These are phyloP conservation scores for Thera britannica DNA, from an alignment of 2,888 invertebrate species.

Conservation along the genomic window DNA sequence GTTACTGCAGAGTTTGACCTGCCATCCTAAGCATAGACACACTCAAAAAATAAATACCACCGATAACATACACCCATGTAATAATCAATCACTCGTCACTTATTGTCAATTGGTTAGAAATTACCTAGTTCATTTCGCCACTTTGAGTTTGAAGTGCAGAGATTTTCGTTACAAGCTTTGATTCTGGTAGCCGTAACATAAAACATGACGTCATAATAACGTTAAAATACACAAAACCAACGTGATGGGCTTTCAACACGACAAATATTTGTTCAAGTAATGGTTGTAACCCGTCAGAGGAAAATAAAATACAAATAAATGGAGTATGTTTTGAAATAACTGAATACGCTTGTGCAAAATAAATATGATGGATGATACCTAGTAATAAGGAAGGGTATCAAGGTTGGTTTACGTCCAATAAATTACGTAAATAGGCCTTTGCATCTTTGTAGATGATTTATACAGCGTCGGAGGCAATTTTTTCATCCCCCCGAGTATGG, in stretches of 20 bases:
- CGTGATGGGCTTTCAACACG: constrained; percentile 60
- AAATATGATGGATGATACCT: constrained; percentile 43
- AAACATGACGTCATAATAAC: constrained; percentile 50
- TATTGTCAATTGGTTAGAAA: no score
- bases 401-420: constrained; percentile 23
- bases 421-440: not conserved
- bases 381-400: constrained; percentile 19
- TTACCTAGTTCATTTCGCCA: no score
- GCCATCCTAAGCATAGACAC: no score
- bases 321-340: constrained; percentile 53
- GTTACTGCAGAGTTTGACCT: no score
- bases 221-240: constrained; percentile 56
- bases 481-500: not conserved
- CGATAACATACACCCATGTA: no score
- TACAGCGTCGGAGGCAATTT: not conserved
- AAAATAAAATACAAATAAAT: constrained; percentile 61
- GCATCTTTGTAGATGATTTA: not conserved
- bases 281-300: constrained; percentile 57
- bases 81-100: no score
- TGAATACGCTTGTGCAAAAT: constrained; percentile 45
- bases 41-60: no score
- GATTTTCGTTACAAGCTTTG: constrained; percentile 8
- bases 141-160: not conserved
- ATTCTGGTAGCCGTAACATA: constrained; percentile 29
- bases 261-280: constrained; percentile 71